Conservation (phyloP, 1,140 invertebrate species). For the Trichogramma pretiosum region DNA sequence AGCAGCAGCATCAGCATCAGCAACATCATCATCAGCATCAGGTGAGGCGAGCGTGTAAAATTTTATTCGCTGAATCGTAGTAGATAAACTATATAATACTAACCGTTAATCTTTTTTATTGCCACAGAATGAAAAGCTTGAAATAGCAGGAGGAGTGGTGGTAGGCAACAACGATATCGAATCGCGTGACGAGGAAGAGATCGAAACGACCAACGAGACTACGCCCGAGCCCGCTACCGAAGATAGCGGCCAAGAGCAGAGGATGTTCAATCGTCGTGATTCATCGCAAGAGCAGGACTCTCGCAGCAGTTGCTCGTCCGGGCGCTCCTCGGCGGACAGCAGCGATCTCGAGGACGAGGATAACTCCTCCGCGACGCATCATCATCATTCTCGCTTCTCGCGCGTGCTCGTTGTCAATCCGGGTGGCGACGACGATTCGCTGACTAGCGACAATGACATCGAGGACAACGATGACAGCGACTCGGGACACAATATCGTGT, state of each 20-base stretch:
- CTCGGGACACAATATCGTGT: conserved; percentile 15
- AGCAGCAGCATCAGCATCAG: neutral
- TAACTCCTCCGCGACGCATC: conserved; percentile 53
- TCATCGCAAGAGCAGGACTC: conserved; percentile 41
- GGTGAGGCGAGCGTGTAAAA: neutral
- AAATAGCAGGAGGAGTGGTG: too few relatives aligned
- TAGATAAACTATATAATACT: too few relatives aligned
- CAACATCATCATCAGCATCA: neutral
- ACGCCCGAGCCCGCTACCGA: too few relatives aligned
- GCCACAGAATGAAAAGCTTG: too few relatives aligned
- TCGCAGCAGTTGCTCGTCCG: conserved; percentile 44
- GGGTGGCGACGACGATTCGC: conserved; percentile 51
- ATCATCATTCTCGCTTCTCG: too few relatives aligned
- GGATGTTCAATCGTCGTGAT: conserved; percentile 32
- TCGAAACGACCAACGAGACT: too few relatives aligned
- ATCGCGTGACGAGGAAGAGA: too few relatives aligned
- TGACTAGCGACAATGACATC: conserved; percentile 52
- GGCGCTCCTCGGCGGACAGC: conserved; percentile 53
- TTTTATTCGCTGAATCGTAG: neutral
- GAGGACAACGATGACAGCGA: conserved; percentile 46
- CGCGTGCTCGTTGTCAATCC: conserved; percentile 67
- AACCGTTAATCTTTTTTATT: too few relatives aligned
- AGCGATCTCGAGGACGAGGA: conserved; percentile 57
- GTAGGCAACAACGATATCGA: too few relatives aligned
- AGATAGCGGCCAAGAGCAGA: conserved; percentile 16